phyloP scores from a whole-genome alignment of 2,888 invertebrate species.

The Lacanobia oleracea region DNA sequence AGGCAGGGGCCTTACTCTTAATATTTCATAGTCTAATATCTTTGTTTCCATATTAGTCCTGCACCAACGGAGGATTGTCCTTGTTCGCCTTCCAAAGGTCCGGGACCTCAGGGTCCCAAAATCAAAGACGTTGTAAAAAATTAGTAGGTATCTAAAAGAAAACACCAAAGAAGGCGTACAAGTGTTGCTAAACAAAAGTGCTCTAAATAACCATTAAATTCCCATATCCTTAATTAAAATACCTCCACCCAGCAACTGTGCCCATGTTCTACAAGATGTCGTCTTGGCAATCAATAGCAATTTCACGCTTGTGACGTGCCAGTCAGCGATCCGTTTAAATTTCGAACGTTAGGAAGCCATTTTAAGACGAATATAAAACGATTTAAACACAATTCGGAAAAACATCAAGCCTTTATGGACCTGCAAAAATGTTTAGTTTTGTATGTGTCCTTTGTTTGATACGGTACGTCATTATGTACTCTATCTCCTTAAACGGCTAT shows the following conservation, averaged over 20 bases:
- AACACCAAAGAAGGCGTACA: not conserved
- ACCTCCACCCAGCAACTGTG: not conserved
- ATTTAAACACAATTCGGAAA: constrained; percentile 59
- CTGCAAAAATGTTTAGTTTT: constrained; percentile 60
- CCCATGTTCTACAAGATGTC: not conserved
- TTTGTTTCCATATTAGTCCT: too few relatives aligned
- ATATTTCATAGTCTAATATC: too few relatives aligned
- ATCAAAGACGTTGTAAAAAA: too few relatives aligned
- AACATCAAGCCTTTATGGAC: constrained; percentile 65
- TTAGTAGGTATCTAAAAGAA: too few relatives aligned
- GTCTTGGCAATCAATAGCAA: constrained; percentile 21
- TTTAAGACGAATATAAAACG: constrained; percentile 51
- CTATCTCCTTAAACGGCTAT: too few relatives aligned
- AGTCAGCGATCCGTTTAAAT: constrained; percentile 20
- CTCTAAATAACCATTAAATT: not conserved
- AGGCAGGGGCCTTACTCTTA: too few relatives aligned
- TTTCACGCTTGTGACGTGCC: constrained; percentile 9
- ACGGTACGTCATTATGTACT: not conserved
- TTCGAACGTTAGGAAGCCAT: constrained; percentile 19
- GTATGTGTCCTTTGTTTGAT: constrained; percentile 10
- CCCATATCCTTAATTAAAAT: not conserved
- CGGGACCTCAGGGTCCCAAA: too few relatives aligned
- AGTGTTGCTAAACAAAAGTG: not conserved
- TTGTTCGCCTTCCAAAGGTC: too few relatives aligned
- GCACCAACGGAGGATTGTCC: too few relatives aligned